phyloP scores from a whole-genome alignment of 2,113 vertebrate genomes.

The Clarias macrocephalus region DNA sequence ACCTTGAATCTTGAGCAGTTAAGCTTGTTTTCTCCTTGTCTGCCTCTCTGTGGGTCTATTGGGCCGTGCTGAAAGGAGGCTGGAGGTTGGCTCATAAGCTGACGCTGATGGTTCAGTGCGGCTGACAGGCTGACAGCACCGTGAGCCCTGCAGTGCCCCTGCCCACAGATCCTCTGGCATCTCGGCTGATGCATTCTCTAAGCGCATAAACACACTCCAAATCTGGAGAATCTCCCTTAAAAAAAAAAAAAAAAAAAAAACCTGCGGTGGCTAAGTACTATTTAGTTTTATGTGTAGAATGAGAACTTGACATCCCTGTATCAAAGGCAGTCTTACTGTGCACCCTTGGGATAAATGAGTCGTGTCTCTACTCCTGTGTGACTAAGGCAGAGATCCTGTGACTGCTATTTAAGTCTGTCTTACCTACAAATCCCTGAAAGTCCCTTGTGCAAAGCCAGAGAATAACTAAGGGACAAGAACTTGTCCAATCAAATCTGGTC shows the following conservation, averaged over 20 bases:
- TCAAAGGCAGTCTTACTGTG: slow-evolving; percentile 46
- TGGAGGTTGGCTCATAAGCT: slow-evolving; percentile 49
- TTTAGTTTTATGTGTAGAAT: slow-evolving; percentile 30
- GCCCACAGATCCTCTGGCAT: slow-evolving; percentile 26
- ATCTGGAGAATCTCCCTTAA: slow-evolving; percentile 15
- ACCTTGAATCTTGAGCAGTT: slow-evolving; percentile 61
- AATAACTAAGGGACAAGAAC: slow-evolving; percentile 50
- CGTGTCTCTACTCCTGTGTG: slow-evolving; percentile 39
- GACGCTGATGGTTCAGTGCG: slow-evolving; percentile 45
- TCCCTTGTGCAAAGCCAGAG: slow-evolving; percentile 44
- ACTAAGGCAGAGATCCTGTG: slow-evolving; percentile 47
- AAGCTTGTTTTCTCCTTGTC: slow-evolving; percentile 57
- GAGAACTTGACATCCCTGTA: slow-evolving; percentile 34
- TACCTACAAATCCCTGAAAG: slow-evolving; percentile 46
- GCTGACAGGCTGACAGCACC: slow-evolving; percentile 47
- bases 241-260: neutral
- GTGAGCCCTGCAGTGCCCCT: slow-evolving; percentile 24
- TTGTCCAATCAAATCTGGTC: slow-evolving; percentile 56
- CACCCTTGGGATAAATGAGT: slow-evolving; percentile 52
- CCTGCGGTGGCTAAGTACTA: slow-evolving; percentile 13
- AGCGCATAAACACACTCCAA: slow-evolving; percentile 31
- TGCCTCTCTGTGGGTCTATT: slow-evolving; percentile 54
- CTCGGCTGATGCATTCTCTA: slow-evolving; percentile 16
- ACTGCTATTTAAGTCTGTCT: slow-evolving; percentile 46
- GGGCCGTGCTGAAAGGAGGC: slow-evolving; percentile 49